phyloP scores from a whole-genome alignment of 2,113 vertebrate species.

The Brachyhypopomus occidentalis region DNA sequence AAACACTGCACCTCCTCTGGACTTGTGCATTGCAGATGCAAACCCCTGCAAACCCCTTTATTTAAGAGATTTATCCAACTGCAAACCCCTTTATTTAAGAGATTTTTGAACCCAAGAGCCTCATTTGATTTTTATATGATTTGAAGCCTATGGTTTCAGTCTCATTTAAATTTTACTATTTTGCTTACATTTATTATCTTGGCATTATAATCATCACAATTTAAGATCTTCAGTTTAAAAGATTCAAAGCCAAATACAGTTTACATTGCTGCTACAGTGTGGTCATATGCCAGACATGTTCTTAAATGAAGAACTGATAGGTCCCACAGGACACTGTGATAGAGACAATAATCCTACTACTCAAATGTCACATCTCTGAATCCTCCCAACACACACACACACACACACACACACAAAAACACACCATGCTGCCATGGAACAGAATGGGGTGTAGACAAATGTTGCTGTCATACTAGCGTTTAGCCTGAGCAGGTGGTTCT shows the following conservation, averaged over 20 bases:
- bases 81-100: no score
- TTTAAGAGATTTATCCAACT: not conserved
- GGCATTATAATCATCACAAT: no score
- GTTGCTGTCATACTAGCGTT: slow-evolving; percentile 59
- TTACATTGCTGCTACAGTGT: not conserved
- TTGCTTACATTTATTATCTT: no score
- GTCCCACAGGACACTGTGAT: not conserved
- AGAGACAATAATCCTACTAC: not conserved
- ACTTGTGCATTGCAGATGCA: slow-evolving; percentile 3
- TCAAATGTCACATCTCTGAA: slow-evolving; percentile 22
- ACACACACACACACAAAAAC: not conserved
- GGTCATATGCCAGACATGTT: not conserved
- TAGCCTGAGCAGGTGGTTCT: slow-evolving; percentile 73
- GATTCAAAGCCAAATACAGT: not conserved
- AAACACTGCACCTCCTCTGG: not conserved
- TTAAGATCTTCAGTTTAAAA: no score
- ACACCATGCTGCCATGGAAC: not conserved
- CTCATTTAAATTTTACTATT: no score
- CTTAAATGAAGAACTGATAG: not conserved
- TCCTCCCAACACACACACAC: not conserved
- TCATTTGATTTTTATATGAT: not conserved
- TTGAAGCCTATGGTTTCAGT: not conserved
- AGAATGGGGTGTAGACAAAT: slow-evolving; percentile 50
- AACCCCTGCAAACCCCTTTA: not conserved
- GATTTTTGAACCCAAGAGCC: not conserved